Percentiles rank a stretch among this genome's conserved stretches.
Evolutionary conservation across 2,797 vertebrate genomes (phyloP).

Genomic region (Tragopan temminckii): DNA sequence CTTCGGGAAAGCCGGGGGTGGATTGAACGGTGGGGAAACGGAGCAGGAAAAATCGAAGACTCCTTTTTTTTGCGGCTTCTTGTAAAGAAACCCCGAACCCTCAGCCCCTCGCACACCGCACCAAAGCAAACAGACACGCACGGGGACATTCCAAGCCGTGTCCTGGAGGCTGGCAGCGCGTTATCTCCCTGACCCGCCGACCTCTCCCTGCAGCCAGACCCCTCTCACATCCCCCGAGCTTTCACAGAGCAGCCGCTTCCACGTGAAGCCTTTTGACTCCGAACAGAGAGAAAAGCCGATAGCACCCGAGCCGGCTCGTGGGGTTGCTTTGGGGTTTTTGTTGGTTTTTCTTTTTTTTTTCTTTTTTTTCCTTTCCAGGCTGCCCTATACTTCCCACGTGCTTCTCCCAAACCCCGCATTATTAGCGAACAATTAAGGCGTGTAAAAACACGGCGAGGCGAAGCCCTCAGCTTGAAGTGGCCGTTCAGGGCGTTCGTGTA

Average conservation of each 20-base stretch:
- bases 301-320: not conserved
- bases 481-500: not conserved
- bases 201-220: not conserved
- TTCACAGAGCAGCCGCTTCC: not conserved
- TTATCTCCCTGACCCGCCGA: not conserved
- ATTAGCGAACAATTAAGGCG: constrained; percentile 7
- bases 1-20: not conserved
- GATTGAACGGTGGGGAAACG: not conserved
- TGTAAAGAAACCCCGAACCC: not conserved
- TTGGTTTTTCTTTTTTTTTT: not conserved
- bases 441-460: constrained; percentile 28
- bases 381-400: constrained; percentile 15
- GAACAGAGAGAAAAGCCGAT: not conserved
- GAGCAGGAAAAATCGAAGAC: not conserved
- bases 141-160: not conserved
- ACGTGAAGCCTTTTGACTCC: not conserved
- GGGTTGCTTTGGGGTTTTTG: not conserved
- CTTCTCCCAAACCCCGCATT: not conserved
- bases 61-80: not conserved
- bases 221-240: not conserved
- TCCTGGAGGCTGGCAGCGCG: not conserved
- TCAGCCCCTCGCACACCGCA: fast-evolving
- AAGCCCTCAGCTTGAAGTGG: constrained; percentile 1
- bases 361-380: not conserved
- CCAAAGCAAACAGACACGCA: not conserved